Conservation (phyloP, 2,113 vertebrate genomes). For the Mustela nigripes region DNA sequence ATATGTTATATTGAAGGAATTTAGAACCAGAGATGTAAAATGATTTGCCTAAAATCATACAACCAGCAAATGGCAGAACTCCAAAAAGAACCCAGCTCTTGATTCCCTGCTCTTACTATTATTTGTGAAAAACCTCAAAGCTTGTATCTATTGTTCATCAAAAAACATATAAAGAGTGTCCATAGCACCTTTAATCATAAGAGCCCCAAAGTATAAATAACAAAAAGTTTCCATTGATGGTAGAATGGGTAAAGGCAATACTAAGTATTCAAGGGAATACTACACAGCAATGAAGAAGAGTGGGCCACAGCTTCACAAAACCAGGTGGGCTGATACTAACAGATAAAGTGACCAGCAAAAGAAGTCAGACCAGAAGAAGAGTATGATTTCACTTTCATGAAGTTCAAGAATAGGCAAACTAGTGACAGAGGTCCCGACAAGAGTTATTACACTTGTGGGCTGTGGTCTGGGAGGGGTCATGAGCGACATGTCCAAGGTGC, state of each 20-base stretch:
- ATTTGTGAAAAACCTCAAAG: background rate
- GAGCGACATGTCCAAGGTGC: background rate
- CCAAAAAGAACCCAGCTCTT: background rate
- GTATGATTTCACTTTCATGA: background rate
- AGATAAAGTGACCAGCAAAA: background rate
- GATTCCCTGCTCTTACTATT: background rate
- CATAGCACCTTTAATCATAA: background rate
- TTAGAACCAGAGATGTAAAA: background rate
- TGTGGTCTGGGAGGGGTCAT: background rate
- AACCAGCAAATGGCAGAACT: background rate
- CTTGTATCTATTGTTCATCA: background rate
- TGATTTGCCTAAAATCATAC: background rate
- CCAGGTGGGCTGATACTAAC: background rate
- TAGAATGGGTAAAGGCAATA: background rate
- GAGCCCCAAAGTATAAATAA: background rate
- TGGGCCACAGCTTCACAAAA: background rate
- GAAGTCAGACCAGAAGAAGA: background rate
- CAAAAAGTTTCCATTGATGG: background rate
- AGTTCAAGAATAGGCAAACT: background rate
- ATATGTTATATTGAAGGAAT: background rate
- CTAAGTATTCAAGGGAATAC: background rate
- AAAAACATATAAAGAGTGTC: background rate
- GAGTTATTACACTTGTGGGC: background rate
- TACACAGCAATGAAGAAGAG: background rate
- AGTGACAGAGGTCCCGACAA: background rate